These are phyloP conservation scores for Sylvicapra grimmia DNA, from an alignment of 2,113 vertebrate genomes.

Conservation along the genomic window DNA sequence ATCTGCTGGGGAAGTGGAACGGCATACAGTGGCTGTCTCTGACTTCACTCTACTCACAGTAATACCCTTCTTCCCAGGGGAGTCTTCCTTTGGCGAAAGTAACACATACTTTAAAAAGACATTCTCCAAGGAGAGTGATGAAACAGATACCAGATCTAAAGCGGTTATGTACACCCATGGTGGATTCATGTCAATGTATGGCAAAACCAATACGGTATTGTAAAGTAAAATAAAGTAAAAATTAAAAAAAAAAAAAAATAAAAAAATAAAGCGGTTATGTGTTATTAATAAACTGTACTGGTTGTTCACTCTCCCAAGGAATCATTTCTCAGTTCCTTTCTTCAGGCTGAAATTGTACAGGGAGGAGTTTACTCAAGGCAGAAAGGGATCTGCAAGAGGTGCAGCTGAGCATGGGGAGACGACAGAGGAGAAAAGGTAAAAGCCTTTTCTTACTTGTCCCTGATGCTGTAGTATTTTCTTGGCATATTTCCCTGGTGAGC, in stretches of 20 bases:
- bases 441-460: neutral
- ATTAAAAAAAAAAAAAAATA: too few relatives aligned
- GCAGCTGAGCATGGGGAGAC: fast-evolving
- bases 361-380: neutral
- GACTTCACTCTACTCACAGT: neutral
- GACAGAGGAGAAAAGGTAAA: neutral
- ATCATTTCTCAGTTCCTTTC: neutral
- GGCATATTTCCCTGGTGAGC: neutral
- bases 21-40: neutral
- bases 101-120: neutral
- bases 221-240: too few relatives aligned
- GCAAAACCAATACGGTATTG: too few relatives aligned
- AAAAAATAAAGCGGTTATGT: fast-evolving
- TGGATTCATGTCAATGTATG: too few relatives aligned
- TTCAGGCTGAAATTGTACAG: neutral
- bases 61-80: neutral
- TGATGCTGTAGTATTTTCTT: neutral
- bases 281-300: neutral
- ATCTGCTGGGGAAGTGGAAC: neutral
- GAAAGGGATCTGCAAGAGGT: neutral
- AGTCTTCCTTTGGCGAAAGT: neutral
- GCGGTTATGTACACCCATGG: fast-evolving
- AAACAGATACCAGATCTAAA: neutral
- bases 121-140: neutral
- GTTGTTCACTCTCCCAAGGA: neutral